These are phyloP conservation scores for Augiades crinisus DNA, from an alignment of 2,888 invertebrate species.

Conservation along the genomic window DNA sequence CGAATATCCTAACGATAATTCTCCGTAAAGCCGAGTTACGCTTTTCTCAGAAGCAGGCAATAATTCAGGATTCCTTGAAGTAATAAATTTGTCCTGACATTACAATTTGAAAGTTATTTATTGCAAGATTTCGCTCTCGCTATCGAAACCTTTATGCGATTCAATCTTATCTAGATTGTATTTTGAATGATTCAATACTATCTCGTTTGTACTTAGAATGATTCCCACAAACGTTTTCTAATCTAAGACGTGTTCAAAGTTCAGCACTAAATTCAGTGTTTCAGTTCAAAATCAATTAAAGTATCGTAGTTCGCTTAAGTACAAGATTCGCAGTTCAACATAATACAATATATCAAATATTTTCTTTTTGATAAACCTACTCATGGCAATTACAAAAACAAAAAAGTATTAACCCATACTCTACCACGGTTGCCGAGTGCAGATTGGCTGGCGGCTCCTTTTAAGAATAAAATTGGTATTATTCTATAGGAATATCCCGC, in stretches of 20 bases:
- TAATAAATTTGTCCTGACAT: not conserved
- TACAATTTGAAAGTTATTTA: not conserved
- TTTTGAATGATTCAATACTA: constrained; percentile 3
- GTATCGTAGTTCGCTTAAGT: not conserved
- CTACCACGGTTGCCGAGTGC: too few species aligned
- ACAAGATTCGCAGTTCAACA: constrained; percentile 8
- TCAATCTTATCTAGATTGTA: not conserved
- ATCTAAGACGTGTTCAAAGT: constrained; percentile 5
- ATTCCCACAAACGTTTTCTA: constrained; percentile 1
- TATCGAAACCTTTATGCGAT: not conserved
- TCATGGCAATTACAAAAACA: too few species aligned
- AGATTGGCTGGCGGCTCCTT: too few species aligned
- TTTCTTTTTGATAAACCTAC: too few species aligned
- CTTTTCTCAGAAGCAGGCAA: not conserved
- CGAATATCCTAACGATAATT: not conserved
- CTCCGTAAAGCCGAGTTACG: too few species aligned
- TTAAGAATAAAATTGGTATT: too few species aligned
- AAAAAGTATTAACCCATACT: too few species aligned
- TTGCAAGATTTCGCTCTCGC: not conserved
- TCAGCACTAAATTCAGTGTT: too few species aligned
- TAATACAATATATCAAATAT: too few species aligned
- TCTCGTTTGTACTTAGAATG: not conserved
- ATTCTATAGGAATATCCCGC: too few species aligned
- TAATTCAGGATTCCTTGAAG: not conserved
- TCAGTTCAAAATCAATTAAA: constrained; percentile 15